Conservation (phyloP, 2,113 vertebrate genomes). For the Neogobius melanostomus region DNA sequence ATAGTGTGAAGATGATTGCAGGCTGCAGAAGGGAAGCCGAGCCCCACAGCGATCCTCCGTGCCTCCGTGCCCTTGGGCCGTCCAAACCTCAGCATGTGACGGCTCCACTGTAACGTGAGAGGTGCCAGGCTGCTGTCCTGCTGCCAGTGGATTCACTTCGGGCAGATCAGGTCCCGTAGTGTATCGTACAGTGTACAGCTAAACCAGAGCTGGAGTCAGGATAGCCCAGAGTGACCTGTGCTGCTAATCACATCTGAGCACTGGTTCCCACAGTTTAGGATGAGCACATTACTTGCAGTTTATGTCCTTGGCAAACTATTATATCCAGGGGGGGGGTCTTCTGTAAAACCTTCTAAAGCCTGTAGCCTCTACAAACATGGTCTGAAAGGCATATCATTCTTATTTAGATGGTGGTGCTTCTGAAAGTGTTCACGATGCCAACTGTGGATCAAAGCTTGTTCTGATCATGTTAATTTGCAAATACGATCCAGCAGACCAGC, state of each 20-base stretch:
- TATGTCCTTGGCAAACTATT: too few species aligned
- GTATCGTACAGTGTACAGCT: neutral
- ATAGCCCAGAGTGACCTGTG: slow-evolving; percentile 10
- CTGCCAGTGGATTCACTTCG: slow-evolving; percentile 30
- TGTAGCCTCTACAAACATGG: too few species aligned
- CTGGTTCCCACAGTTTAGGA: neutral
- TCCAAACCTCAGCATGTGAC: slow-evolving; percentile 65
- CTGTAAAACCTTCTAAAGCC: too few species aligned
- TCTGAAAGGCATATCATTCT: too few species aligned
- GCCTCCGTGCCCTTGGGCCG: slow-evolving; percentile 61
- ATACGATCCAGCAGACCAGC: too few species aligned
- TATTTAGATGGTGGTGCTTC: too few species aligned
- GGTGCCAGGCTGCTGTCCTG: slow-evolving; percentile 18
- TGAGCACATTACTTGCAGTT: neutral
- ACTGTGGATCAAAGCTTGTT: too few species aligned
- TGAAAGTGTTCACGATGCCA: too few species aligned
- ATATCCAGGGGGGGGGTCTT: too few species aligned
- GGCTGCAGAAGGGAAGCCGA: slow-evolving; percentile 48
- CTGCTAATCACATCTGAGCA: neutral
- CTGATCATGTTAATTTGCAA: too few species aligned
- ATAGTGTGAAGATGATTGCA: slow-evolving; percentile 21
- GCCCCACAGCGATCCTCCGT: slow-evolving; percentile 33
- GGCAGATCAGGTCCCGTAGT: slow-evolving; percentile 1
- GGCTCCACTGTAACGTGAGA: slow-evolving; percentile 58
- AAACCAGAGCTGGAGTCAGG: slow-evolving; percentile 3